A percentile compares a stretch with the other conserved stretches of the same genome.
Evolutionary conservation across 2,888 invertebrate genomes (phyloP).

Genomic region (Trissoscelio sp.): DNA sequence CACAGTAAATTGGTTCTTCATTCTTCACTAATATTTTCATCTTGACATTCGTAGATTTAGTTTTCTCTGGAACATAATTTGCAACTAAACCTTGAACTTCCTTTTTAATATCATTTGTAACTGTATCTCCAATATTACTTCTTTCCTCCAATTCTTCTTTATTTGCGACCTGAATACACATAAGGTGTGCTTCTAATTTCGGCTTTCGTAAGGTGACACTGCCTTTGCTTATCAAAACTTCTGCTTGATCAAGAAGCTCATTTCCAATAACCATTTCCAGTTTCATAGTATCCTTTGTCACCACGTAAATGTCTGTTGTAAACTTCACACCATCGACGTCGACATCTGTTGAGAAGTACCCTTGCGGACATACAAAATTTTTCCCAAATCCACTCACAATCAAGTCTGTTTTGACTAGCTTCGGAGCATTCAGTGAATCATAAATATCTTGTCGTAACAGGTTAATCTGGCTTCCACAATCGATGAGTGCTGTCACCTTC

Average conservation of each 20-base stretch:
- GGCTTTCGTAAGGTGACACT: slow-evolving; percentile 4
- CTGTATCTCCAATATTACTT: not conserved
- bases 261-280: slow-evolving; percentile 38
- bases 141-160: not conserved
- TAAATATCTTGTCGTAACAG: slow-evolving; percentile 46
- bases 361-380: slow-evolving; percentile 34
- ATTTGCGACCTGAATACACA: not conserved
- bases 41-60: not conserved
- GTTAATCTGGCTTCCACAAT: slow-evolving; percentile 42
- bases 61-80: not conserved
- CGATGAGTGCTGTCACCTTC: slow-evolving; percentile 35
- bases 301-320: slow-evolving; percentile 32
- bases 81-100: slow-evolving; percentile 5
- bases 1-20: not conserved
- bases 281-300: slow-evolving; percentile 32
- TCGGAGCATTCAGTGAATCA: slow-evolving; percentile 3
- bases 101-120: not conserved
- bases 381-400: slow-evolving; percentile 45
- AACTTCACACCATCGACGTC: slow-evolving; percentile 26
- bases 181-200: not conserved
- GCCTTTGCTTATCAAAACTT: slow-evolving; percentile 34
- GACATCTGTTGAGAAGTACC: slow-evolving; percentile 24
- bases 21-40: slow-evolving; percentile 15
- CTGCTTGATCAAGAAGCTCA: slow-evolving; percentile 42
- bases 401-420: not conserved